A percentile compares a stretch with the other conserved stretches of the same genome.
phyloP scores from a whole-genome alignment of 2,797 vertebrate species.

The Gadopsis marmoratus region DNA sequence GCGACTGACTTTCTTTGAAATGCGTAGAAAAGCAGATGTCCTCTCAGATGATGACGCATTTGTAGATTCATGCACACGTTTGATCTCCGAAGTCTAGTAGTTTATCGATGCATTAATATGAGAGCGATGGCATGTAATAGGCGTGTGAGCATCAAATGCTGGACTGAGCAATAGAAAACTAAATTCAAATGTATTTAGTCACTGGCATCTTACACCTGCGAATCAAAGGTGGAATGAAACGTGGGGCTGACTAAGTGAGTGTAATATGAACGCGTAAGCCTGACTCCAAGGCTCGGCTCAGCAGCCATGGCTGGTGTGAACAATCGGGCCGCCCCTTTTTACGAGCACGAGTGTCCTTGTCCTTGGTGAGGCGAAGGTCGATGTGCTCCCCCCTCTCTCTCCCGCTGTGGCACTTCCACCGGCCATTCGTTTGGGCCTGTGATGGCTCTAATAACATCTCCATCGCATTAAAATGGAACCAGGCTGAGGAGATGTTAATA shows the following conservation, averaged over 20 bases:
- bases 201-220: not conserved
- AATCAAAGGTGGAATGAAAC: conserved; percentile 4
- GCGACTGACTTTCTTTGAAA: not conserved
- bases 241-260: conserved; percentile 26
- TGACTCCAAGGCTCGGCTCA: conserved; percentile 62
- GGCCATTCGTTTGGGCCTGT: conserved; percentile 77
- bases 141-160: conserved; percentile 6
- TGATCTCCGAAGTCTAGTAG: not conserved
- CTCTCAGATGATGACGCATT: conserved; percentile 4
- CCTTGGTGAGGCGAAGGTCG: conserved; percentile 81
- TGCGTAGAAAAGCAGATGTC: conserved; percentile 17
- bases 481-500: conserved; percentile 78
- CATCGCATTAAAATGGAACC: conserved; percentile 79
- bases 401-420: conserved; percentile 70
- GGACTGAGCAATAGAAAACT: not conserved
- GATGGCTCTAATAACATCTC: conserved; percentile 83
- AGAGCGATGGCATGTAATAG: not conserved
- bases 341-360: conserved; percentile 83
- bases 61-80: not conserved
- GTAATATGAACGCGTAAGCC: conserved; percentile 39
- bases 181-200: not conserved
- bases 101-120: conserved; percentile 11
- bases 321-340: conserved; percentile 78
- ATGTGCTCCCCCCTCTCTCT: conserved; percentile 57
- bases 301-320: conserved; percentile 65